Percentiles rank a stretch among this genome's conserved stretches.
These are phyloP conservation scores for Vombatus ursinus DNA, from an alignment of 2,113 vertebrate genomes.

Conservation along the genomic window DNA sequence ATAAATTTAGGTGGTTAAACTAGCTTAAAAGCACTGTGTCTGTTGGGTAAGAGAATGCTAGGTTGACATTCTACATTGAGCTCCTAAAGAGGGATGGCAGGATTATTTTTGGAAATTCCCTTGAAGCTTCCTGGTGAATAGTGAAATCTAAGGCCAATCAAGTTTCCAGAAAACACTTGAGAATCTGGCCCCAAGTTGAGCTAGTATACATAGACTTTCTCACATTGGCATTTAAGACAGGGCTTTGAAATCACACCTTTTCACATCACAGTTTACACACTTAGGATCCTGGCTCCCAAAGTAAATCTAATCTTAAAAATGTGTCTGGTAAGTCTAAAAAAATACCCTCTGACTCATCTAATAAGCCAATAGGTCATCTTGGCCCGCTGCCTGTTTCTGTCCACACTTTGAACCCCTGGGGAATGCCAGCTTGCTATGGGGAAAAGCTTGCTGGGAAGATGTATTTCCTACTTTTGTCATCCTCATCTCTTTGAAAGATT, in stretches of 20 bases:
- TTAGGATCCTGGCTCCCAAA: background rate
- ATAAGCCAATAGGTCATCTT: background rate
- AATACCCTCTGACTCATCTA: background rate
- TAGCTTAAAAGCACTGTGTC: background rate
- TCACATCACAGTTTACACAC: background rate
- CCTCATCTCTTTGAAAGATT: background rate
- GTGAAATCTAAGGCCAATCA: background rate
- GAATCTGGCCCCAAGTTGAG: background rate
- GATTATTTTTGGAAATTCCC: background rate
- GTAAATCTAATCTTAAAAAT: constrained; percentile 9
- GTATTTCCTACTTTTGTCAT: background rate
- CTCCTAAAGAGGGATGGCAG: background rate
- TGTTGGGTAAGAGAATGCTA: background rate
- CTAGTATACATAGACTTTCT: background rate
- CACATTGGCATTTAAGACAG: background rate
- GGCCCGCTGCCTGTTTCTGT: background rate
- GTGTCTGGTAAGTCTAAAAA: background rate
- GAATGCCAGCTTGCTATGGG: background rate
- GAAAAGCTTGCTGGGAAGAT: background rate
- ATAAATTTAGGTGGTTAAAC: background rate
- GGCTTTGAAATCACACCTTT: background rate
- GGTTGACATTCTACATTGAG: background rate
- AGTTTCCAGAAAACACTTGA: background rate
- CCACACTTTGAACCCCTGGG: background rate
- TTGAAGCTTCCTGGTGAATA: background rate